Conservation (phyloP, 1,140 invertebrate genomes). For the Drosophila punjabiensis region DNA sequence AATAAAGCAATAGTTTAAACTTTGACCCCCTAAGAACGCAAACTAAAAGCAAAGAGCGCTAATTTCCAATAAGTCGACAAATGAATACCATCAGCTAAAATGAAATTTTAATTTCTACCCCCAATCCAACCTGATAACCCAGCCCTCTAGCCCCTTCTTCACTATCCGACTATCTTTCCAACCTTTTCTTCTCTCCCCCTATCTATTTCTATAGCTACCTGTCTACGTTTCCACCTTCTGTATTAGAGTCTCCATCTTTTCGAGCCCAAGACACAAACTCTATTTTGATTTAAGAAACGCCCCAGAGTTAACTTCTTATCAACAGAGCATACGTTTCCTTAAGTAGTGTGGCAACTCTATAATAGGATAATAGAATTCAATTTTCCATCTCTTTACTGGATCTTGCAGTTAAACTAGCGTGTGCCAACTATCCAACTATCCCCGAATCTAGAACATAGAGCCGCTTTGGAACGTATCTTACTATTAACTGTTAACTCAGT, state of each 20-base stretch:
- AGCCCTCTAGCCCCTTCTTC: slow-evolving; percentile 19
- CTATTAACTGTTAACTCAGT: slow-evolving; percentile 51
- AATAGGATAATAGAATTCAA: slow-evolving; percentile 61
- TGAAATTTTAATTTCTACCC: slow-evolving; percentile 60
- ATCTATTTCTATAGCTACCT: slow-evolving; percentile 22
- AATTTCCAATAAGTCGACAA: slow-evolving; percentile 68
- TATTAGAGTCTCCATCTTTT: slow-evolving; percentile 35
- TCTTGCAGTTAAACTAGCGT: slow-evolving; percentile 57
- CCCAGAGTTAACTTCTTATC: slow-evolving; percentile 40
- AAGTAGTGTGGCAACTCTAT: slow-evolving; percentile 71
- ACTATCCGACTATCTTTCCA: slow-evolving; percentile 50
- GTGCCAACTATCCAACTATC: slow-evolving; percentile 25
- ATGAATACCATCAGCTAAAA: slow-evolving; percentile 78
- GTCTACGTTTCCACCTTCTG: slow-evolving; percentile 18
- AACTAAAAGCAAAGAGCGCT: slow-evolving; percentile 68
- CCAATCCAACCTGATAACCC: slow-evolving; percentile 23
- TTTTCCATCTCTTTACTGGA: slow-evolving; percentile 50
- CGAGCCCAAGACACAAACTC: slow-evolving; percentile 62
- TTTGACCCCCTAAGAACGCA: slow-evolving; percentile 20
- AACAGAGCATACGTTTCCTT: slow-evolving; percentile 64
- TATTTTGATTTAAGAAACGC: slow-evolving; percentile 57
- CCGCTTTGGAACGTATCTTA: slow-evolving; percentile 64
- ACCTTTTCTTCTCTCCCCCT: slow-evolving; percentile 49
- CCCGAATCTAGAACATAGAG: slow-evolving; percentile 50
- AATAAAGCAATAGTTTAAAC: slow-evolving; percentile 55